These are phyloP conservation scores for Xerus rutilus DNA, from an alignment of 2,797 vertebrate species.

Conservation along the genomic window DNA sequence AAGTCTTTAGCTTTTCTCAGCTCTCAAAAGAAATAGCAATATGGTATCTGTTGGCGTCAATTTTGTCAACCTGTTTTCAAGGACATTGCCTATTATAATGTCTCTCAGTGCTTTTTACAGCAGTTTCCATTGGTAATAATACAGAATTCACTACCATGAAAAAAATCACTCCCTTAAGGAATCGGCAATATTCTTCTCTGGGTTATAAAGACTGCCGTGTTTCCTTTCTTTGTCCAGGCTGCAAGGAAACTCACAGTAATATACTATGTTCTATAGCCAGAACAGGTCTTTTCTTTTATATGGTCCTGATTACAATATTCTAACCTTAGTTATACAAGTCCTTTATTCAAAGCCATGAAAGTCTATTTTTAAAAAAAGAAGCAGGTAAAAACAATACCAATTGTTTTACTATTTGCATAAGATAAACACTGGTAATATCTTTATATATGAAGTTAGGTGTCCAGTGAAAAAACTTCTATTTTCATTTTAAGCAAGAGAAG, in stretches of 20 bases:
- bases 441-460: not conserved
- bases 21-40: constrained; percentile 7
- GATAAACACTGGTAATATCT: not conserved
- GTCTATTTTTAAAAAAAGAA: not conserved
- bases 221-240: constrained; percentile 59
- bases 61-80: constrained; percentile 20
- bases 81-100: not conserved
- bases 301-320: not conserved
- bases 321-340: not conserved
- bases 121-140: not conserved
- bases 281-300: not conserved
- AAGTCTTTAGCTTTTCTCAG: not conserved
- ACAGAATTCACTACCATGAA: not conserved
- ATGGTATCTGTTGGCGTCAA: not conserved
- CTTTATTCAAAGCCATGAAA: constrained; percentile 12
- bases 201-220: not conserved
- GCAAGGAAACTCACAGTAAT: constrained; percentile 22
- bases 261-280: constrained; percentile 23
- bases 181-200: not conserved
- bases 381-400: not conserved
- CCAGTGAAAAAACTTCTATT: constrained; percentile 43
- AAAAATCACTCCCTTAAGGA: constrained; percentile 2
- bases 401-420: constrained; percentile 33
- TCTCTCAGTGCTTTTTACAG: not conserved
- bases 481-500: constrained; percentile 27